Base-by-base conservation (phyloP, 2,797 vertebrate species). In the Coreius guichenoti region DNA sequence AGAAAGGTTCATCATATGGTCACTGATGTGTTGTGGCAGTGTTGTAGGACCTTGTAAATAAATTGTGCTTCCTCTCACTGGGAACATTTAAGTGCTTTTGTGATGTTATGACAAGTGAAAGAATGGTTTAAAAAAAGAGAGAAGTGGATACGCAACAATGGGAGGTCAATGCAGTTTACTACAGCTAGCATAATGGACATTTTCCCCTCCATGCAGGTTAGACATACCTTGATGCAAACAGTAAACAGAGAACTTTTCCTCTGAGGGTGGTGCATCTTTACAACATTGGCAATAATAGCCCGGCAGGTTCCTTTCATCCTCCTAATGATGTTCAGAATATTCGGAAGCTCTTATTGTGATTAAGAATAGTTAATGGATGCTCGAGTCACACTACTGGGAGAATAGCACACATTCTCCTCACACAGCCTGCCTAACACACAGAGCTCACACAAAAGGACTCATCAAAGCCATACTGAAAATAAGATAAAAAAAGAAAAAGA, bases 331-430 rank as follows among this genome's bases (percentile, higher is more conserved):
- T 51, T 12, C 33, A 14, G 83, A 81, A 87, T 83, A 74, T 88
- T 88, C 31, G 33, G 65, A 88, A 77, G 47, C 84, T 87, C 58
- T 43, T 21, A 79, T 86, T 83, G 31, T 84, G 65, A 81, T 79
- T 80, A 74, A 65, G 76, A 79, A 89, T 58, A 82, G 74, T 80
- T 89, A 90, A 89, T 88, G 88, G 86, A 88, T 86, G 84, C 79
- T 86, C 70, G 77, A 87, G 58, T 77, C 83, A 81, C 45, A 68
- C 67, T 70, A 49, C 78, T 75, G 63, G 85, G 68, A 87, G 89
- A 75, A 86, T 74, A 85, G 73, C 80, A 63, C 77, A 85, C 85
- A 75, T 67, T 87, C 80, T 86, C 75, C 84, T 63, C 81, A 31
- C 68, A 69, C 49, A 83, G 39, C 16, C 74, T 19, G 31, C 21